Conservation (phyloP, 2,797 vertebrate genomes). For the Gouania willdenowi region DNA sequence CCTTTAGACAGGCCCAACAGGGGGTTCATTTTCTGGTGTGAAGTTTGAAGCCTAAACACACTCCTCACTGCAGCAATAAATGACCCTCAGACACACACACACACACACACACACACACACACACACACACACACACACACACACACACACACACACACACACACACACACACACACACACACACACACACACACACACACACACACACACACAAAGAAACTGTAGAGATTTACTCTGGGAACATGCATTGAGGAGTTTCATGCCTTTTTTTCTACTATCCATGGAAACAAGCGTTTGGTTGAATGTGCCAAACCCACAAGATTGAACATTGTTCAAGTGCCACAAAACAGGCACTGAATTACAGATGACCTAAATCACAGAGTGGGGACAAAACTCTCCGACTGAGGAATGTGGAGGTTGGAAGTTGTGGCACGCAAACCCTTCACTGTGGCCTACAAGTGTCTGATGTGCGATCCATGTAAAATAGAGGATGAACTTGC, state of each 20-base stretch:
- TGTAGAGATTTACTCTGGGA: constrained; percentile 71
- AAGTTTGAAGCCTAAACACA: constrained; percentile 9
- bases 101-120: constrained; percentile 13
- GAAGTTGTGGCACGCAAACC: constrained; percentile 32
- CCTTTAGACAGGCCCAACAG: no score
- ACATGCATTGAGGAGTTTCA: constrained; percentile 64
- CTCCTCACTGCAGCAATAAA: constrained; percentile 7
- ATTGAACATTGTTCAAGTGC: constrained; percentile 67
- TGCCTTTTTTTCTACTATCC: constrained; percentile 50
- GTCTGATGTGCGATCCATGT: neutral
- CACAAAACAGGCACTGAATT: constrained; percentile 61
- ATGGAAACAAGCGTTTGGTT: constrained; percentile 75
- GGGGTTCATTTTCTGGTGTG: constrained; percentile 36
- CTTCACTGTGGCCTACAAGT: neutral
- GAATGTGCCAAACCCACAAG: constrained; percentile 68
- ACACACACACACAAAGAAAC: constrained; percentile 25
- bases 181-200: constrained; percentile 46
- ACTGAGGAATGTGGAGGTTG: constrained; percentile 54
- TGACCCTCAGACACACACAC: constrained; percentile 73
- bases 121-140: constrained; percentile 21
- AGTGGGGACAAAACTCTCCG: constrained; percentile 54
- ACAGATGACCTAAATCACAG: constrained; percentile 72
- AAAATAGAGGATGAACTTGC: neutral
- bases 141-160: constrained; percentile 40
- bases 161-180: constrained; percentile 60